These are phyloP conservation scores for Nasonovia ribisnigri DNA, from an alignment of 2,888 invertebrate genomes.

Conservation along the genomic window DNA sequence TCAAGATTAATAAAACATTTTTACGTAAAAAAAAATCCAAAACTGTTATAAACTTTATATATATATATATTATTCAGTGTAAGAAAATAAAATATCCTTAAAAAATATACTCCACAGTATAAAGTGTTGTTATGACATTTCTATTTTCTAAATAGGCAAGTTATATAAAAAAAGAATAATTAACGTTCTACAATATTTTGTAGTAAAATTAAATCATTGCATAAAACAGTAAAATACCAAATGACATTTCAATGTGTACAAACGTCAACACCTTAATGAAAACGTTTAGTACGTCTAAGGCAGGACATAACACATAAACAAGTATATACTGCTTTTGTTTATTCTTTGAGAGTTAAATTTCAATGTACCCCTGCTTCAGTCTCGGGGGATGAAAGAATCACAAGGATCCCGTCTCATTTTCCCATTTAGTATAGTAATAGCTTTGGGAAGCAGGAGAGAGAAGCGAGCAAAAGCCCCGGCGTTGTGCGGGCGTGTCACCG, in stretches of 20 bases:
- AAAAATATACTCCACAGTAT: background rate
- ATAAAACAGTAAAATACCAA: background rate
- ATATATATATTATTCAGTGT: background rate
- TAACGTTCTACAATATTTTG: background rate
- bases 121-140: background rate
- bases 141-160: background rate
- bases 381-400: constrained; percentile 52
- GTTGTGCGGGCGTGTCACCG: constrained; percentile 39
- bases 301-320: constrained; percentile 46
- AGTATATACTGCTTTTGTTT: constrained; percentile 41
- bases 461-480: constrained; percentile 15
- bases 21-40: background rate
- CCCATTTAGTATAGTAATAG: constrained; percentile 50
- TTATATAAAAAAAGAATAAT: background rate
- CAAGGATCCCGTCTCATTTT: constrained; percentile 51
- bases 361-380: constrained; percentile 34
- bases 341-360: constrained; percentile 55
- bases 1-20: background rate
- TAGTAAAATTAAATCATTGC: background rate
- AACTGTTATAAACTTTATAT: background rate
- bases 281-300: constrained; percentile 13
- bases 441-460: background rate
- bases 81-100: background rate
- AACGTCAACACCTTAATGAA: constrained; percentile 31
- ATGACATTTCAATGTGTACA: constrained; percentile 7